A percentile compares a stretch with the other conserved stretches of the same genome.
Evolutionary conservation across 2,888 invertebrate species (phyloP).

Genomic region (Rhabditoides inermis): DNA sequence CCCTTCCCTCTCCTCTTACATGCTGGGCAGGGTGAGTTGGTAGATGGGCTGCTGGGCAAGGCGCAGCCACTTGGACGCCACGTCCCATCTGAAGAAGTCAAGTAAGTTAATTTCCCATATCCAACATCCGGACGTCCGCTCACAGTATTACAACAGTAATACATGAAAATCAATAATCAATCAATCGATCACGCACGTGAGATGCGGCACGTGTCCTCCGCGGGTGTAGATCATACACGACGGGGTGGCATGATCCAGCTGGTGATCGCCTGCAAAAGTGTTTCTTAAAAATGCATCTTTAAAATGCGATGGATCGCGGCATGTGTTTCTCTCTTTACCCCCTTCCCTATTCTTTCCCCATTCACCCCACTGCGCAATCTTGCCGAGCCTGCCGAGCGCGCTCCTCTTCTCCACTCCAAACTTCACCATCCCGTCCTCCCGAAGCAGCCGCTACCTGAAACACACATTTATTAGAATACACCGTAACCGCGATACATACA

Average conservation of each 20-base stretch:
- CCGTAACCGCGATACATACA: too few relatives aligned
- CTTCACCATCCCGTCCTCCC: conserved; percentile 24
- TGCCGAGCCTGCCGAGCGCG: conserved; percentile 19
- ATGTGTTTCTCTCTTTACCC: conserved; percentile 12
- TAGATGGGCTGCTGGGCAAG: conserved; percentile 32
- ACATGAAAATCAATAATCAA: not conserved
- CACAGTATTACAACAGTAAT: not conserved
- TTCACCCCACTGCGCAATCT: conserved; percentile 14
- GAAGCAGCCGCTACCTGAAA: not conserved
- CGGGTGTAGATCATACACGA: conserved; percentile 41
- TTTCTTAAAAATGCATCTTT: too few relatives aligned
- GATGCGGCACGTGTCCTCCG: conserved; percentile 44
- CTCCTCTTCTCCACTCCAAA: conserved; percentile 25
- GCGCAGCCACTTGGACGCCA: conserved; percentile 18
- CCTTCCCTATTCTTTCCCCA: conserved; percentile 17
- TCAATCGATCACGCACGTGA: conserved; percentile 41
- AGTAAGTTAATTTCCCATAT: too few relatives aligned
- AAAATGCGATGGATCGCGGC: conserved; percentile 7
- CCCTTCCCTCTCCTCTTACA: too few relatives aligned
- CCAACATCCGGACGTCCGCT: not conserved
- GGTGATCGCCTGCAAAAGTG: conserved; percentile 8
- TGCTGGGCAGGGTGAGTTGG: conserved; percentile 32
- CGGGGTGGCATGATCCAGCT: conserved; percentile 29
- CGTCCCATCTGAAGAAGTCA: too few relatives aligned
- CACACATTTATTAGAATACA: not conserved